A percentile compares a stretch with the other conserved stretches of the same genome.
Evolutionary conservation across 2,797 vertebrate species (phyloP).

Genomic region (Gobionotothen gibberifrons): DNA sequence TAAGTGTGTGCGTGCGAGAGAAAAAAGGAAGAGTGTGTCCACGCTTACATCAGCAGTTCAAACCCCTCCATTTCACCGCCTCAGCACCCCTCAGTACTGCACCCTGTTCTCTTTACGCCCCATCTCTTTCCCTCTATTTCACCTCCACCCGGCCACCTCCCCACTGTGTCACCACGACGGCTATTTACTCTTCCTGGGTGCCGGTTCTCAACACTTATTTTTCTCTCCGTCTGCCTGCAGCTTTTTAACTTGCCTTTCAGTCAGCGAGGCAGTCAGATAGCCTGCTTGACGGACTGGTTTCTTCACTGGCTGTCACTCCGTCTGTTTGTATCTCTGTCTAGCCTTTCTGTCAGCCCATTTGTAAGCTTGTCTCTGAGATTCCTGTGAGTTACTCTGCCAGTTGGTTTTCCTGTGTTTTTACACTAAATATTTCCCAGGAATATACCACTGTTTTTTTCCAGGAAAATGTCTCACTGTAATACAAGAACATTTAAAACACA

Average conservation of each 20-base stretch:
- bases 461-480: background rate
- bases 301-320: constrained; percentile 46
- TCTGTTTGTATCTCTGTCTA: constrained; percentile 25
- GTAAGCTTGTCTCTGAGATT: constrained; percentile 26
- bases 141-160: constrained; percentile 43
- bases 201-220: constrained; percentile 39
- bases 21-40: constrained; percentile 58
- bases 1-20: constrained; percentile 31
- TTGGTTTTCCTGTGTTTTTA: background rate
- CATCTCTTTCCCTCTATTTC: constrained; percentile 69
- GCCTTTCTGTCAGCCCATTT: constrained; percentile 21
- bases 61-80: constrained; percentile 78
- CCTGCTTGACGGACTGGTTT: constrained; percentile 38
- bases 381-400: background rate
- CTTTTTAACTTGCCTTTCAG: constrained; percentile 25
- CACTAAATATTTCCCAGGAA: background rate
- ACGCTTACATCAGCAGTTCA: constrained; percentile 82
- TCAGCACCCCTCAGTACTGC: constrained; percentile 81
- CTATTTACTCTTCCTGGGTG: constrained; percentile 62
- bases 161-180: constrained; percentile 53
- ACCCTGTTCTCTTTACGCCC: constrained; percentile 74
- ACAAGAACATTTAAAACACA: background rate
- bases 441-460: background rate
- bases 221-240: constrained; percentile 38
- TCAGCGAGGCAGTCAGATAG: constrained; percentile 33